Evolutionary conservation across 37 sponge, comb jelly and placozoan species (phyloP).

Genomic region (Geodia barretti): DNA sequence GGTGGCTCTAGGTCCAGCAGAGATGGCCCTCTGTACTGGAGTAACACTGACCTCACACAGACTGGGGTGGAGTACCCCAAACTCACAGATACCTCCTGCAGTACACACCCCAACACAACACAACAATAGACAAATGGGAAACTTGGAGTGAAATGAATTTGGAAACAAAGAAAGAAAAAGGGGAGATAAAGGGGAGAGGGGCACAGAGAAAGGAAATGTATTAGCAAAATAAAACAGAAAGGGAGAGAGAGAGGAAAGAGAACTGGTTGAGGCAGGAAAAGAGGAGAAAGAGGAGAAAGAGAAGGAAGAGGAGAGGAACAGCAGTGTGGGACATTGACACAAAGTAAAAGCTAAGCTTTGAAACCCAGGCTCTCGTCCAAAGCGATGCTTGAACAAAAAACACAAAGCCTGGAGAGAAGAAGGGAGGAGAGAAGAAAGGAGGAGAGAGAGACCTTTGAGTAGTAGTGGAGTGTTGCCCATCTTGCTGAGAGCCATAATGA

Average conservation of each 20-base stretch:
- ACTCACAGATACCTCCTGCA: conserved; percentile 61
- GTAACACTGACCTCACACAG: conserved; percentile 66
- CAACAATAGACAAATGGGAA: too few species aligned
- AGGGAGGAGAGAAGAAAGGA: conserved; percentile 3
- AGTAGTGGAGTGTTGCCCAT: conserved; percentile 34
- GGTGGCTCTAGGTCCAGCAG: conserved; percentile 30
- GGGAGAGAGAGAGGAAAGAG: too few species aligned
- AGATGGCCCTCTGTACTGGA: not conserved
- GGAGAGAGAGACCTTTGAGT: conserved; percentile 40
- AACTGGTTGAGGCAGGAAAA: conserved; percentile 47
- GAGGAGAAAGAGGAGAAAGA: conserved; percentile 20
- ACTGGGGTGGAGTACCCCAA: conserved; percentile 62
- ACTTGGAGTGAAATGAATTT: too few species aligned
- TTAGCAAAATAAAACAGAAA: too few species aligned
- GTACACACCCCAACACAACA: too few species aligned
- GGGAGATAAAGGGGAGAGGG: too few species aligned
- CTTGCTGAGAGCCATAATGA: conserved; percentile 39
- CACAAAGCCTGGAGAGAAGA: conserved; percentile 3
- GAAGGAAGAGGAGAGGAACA: conserved; percentile 26
- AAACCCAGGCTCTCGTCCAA: conserved; percentile 66
- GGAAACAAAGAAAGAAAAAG: not conserved
- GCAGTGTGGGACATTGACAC: conserved; percentile 2
- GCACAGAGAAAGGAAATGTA: too few species aligned
- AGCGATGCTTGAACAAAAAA: conserved; percentile 21
- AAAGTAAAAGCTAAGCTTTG: too few species aligned